Base-by-base conservation (phyloP, 2,113 vertebrate species). In the Pomatostomus ruficeps region DNA sequence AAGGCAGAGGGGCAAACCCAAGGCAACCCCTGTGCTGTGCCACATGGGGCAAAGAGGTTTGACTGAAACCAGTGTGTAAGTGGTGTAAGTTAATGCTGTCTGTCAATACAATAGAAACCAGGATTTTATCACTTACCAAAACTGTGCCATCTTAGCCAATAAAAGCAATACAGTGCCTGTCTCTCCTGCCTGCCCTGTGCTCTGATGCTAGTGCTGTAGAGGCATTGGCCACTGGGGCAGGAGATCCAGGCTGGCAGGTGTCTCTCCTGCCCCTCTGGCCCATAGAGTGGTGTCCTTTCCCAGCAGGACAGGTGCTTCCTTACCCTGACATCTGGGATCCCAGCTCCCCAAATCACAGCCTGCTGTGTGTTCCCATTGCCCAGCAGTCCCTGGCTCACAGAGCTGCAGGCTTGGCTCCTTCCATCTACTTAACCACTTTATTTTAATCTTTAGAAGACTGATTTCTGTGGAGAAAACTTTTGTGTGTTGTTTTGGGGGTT, bases 361-460 rank as follows among this genome's bases (percentile, higher is more conserved):
- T 18, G 8, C 54, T 21, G 2, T 9, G 33, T 1, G 1, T 26
- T 58, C 57, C 40, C 40, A 33, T 2, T 5, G 1, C 29, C 23
- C 75, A 88, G 35, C 36, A 76, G 33, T 21, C 9, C 36, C 81
- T 62, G 51, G 43, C 51, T 58, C 29, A 16, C 3, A 1, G 43
- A 23, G 25, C 35, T 54, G 23, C 40, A 46, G 57, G 22, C 12
- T 58, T 0, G 0, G 16, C 25, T 82, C 26, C 57, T 63, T 49
- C 22, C 14, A 40, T 24, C n/a, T 38, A 46, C 25, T 71, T 40
- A 48, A 78, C 14, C 25, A 62, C 42, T 49, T 68, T 14, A 46
- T 38, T 59, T 55, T 68, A 29, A 46, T 22, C 21, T 85, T 70
- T 17, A 51, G 28, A 74, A 66, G 10, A 49, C 45, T 43, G 18